phyloP scores from a whole-genome alignment of 2,888 invertebrate genomes.

The Nephrocerus scutellatus region DNA sequence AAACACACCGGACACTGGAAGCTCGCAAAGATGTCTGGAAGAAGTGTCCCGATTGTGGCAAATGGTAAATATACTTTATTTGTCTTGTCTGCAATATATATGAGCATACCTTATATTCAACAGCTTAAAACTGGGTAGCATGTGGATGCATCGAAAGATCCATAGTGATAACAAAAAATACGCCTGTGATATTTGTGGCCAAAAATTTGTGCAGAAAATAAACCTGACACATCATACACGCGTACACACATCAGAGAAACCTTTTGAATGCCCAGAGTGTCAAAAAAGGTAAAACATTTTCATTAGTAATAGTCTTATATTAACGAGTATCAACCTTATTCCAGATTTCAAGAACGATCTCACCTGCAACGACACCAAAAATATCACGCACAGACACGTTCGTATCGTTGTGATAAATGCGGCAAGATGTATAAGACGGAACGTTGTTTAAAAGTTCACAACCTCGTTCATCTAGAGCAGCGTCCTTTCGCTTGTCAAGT shows the following conservation, averaged over 20 bases:
- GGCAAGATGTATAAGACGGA: conserved; percentile 52
- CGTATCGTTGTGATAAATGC: conserved; percentile 46
- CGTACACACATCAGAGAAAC: conserved; percentile 45
- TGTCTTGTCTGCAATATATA: neutral
- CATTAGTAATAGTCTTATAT: no score
- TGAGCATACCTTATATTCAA: neutral
- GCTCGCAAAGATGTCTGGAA: conserved; percentile 43
- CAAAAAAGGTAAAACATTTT: conserved; percentile 35
- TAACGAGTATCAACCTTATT: no score
- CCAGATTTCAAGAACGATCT: conserved; percentile 44
- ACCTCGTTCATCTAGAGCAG: conserved; percentile 51
- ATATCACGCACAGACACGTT: conserved; percentile 44
- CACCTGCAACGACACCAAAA: conserved; percentile 47
- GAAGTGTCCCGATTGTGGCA: conserved; percentile 46
- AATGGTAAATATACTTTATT: conserved; percentile 35
- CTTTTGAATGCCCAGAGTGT: conserved; percentile 45
- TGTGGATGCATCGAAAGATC: conserved; percentile 48
- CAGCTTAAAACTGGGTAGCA: conserved; percentile 45
- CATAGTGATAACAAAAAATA: conserved; percentile 47
- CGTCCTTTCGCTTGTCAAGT: conserved; percentile 52
- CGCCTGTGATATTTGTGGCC: conserved; percentile 47
- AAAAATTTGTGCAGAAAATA: conserved; percentile 48
- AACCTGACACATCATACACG: conserved; percentile 46
- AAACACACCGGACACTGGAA: conserved; percentile 39
- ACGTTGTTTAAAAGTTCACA: conserved; percentile 53